Conservation (phyloP, 2,888 invertebrate species). For the Tinea pellionella region DNA sequence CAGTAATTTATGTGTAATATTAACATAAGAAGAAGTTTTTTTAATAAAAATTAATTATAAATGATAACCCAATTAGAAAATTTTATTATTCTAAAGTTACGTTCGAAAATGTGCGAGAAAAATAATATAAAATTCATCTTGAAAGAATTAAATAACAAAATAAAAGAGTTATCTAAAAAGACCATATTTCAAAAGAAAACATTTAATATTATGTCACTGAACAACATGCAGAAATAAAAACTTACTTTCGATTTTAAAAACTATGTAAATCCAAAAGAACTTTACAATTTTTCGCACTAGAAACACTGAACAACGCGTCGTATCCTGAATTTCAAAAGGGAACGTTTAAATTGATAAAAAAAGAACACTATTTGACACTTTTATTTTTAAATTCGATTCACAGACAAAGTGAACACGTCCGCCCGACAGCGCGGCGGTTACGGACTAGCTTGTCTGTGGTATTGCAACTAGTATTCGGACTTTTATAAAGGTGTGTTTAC, state of each 20-base stretch:
- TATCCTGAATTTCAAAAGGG: neutral
- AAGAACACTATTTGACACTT: neutral
- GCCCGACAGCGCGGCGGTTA: neutral
- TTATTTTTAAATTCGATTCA: neutral
- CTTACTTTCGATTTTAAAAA: slow-evolving; percentile 10
- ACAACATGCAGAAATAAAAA: neutral
- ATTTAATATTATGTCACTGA: slow-evolving; percentile 5
- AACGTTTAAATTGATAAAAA: neutral
- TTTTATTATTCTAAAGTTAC: too few species aligned
- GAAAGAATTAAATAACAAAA: neutral
- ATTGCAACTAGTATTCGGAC: neutral
- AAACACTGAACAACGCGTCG: neutral
- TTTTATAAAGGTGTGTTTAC: neutral
- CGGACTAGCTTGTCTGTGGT: neutral
- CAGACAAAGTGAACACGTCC: neutral
- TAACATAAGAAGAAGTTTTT: too few species aligned
- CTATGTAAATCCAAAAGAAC: neutral
- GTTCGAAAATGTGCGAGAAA: too few species aligned
- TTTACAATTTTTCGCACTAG: neutral
- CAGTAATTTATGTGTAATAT: too few species aligned
- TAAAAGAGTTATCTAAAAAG: neutral
- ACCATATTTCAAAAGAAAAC: neutral
- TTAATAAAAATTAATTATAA: too few species aligned
- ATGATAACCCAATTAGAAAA: too few species aligned
- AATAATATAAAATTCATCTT: neutral